A percentile compares a stretch with the other conserved stretches of the same genome.
Evolutionary conservation across 2,888 invertebrate species (phyloP).

Genomic region (Stenodera caucasica): DNA sequence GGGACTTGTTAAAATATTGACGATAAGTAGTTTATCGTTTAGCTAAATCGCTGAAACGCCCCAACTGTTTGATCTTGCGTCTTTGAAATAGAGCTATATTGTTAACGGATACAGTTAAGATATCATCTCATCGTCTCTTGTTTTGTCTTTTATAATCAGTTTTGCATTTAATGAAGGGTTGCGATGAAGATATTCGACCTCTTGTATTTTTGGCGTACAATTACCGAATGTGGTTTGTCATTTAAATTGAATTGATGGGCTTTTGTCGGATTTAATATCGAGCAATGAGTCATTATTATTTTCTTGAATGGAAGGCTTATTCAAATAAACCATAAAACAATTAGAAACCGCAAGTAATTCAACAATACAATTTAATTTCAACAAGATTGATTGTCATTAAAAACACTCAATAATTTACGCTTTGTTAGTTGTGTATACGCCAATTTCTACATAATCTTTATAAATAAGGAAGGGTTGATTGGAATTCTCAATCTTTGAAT

Average conservation of each 20-base stretch:
- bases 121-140: background rate
- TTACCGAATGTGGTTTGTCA: slow-evolving; percentile 8
- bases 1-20: slow-evolving; percentile 2
- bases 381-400: too few species aligned
- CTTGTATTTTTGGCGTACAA: background rate
- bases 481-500: too few species aligned
- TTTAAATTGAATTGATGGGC: slow-evolving; percentile 16
- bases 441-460: too few species aligned
- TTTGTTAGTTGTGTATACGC: too few species aligned
- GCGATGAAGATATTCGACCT: background rate
- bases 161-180: slow-evolving; percentile 14
- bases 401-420: too few species aligned
- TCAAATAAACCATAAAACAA: background rate
- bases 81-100: slow-evolving; percentile 3
- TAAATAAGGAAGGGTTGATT: too few species aligned
- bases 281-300: background rate
- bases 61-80: slow-evolving; percentile 12
- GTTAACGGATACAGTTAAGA: slow-evolving; percentile 2
- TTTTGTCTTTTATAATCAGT: slow-evolving; percentile 9
- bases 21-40: slow-evolving; percentile 16
- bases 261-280: slow-evolving; percentile 7
- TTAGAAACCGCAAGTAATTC: background rate
- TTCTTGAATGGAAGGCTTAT: slow-evolving; percentile 3
- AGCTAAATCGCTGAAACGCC: slow-evolving; percentile 12
- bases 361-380: background rate